These are phyloP conservation scores for Eilema depressum DNA, from an alignment of 2,888 invertebrate species.

Conservation along the genomic window DNA sequence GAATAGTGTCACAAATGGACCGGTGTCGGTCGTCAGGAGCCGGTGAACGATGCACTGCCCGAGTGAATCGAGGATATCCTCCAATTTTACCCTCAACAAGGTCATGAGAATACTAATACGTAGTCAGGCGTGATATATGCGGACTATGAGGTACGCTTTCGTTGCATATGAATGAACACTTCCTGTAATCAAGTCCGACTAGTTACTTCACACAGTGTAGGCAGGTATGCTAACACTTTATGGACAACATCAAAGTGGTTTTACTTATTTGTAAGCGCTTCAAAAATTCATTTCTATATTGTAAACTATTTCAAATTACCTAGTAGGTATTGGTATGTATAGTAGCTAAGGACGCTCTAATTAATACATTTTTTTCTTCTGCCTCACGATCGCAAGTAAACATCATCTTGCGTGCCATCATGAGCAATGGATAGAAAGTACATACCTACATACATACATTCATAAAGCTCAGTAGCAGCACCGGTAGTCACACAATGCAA, in stretches of 20 bases:
- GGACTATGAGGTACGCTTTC: constrained; percentile 19
- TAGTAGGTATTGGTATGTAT: background rate
- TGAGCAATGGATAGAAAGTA: too few species aligned
- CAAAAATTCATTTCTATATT: constrained; percentile 4
- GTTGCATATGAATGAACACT: constrained; percentile 22
- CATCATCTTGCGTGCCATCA: too few species aligned
- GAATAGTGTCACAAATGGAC: constrained; percentile 62
- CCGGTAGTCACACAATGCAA: too few species aligned
- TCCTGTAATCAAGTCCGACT: constrained; percentile 19
- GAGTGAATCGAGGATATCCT: constrained; percentile 61
- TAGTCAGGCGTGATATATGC: constrained; percentile 35
- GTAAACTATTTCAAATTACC: background rate
- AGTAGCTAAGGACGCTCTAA: too few species aligned
- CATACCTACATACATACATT: too few species aligned
- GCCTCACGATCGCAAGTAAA: too few species aligned
- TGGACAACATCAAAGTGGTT: constrained; percentile 14
- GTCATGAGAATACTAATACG: constrained; percentile 55
- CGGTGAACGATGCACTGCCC: constrained; percentile 42
- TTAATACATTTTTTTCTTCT: too few species aligned
- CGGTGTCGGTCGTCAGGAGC: too few species aligned
- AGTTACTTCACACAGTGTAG: constrained; percentile 22
- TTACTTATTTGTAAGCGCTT: constrained; percentile 13
- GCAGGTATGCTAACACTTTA: constrained; percentile 7
- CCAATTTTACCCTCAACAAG: constrained; percentile 48
- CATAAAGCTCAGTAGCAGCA: too few species aligned